Conservation (phyloP, 2,797 vertebrate genomes). For the Ambastaia sidthimunki region DNA sequence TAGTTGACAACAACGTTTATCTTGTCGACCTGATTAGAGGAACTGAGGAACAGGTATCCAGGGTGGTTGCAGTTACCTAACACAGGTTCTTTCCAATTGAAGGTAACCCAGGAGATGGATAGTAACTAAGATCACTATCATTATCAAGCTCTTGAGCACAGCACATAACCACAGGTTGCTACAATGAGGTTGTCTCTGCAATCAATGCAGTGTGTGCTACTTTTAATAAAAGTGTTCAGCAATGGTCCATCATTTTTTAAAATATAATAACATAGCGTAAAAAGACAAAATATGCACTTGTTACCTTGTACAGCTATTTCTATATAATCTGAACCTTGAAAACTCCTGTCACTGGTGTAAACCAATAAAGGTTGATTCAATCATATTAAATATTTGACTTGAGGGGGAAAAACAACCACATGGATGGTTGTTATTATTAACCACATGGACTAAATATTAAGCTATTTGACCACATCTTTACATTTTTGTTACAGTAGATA, state of each 20-base stretch:
- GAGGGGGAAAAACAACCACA: too few relatives aligned
- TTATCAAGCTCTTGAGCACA: constrained; percentile 5
- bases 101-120: neutral
- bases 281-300: neutral
- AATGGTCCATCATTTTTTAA: neutral
- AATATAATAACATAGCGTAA: neutral
- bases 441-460: neutral
- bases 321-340: neutral
- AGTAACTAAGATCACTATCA: constrained; percentile 14
- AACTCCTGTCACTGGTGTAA: neutral
- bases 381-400: neutral
- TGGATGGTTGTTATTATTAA: too few relatives aligned
- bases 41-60: constrained; percentile 1
- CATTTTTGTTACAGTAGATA: neutral
- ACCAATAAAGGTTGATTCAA: neutral
- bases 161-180: constrained; percentile 2
- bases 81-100: constrained; percentile 4
- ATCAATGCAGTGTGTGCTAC: constrained; percentile 9
- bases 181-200: neutral
- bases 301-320: neutral
- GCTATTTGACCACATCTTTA: neutral
- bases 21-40: constrained; percentile 12
- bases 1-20: neutral
- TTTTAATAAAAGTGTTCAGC: neutral
- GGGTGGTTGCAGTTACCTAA: neutral